Percentiles rank a stretch among this genome's conserved stretches.
Evolutionary conservation across 2,113 vertebrate species (phyloP).

Genomic region (Melanerpes aurifrons): DNA sequence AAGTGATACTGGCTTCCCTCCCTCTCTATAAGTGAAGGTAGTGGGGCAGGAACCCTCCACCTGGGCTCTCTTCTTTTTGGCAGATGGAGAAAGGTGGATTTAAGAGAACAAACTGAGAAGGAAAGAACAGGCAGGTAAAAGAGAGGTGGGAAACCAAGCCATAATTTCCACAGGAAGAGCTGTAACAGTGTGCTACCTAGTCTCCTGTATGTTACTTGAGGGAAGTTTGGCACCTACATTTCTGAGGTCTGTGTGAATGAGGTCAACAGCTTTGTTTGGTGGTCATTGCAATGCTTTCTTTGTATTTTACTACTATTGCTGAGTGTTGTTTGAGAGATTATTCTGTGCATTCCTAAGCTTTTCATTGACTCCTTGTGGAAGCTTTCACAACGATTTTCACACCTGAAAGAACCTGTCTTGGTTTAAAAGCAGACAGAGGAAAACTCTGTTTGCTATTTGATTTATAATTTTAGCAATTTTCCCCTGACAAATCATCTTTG

Average conservation of each 20-base stretch:
- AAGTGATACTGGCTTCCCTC: rapidly evolving
- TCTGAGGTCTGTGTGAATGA: background rate
- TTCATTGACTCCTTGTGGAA: background rate
- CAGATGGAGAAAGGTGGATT: background rate
- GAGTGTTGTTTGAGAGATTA: background rate
- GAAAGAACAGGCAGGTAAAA: background rate
- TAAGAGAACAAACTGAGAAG: background rate
- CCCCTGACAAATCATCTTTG: background rate
- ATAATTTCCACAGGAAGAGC: background rate
- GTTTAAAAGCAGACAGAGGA: background rate
- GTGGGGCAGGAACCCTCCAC: background rate
- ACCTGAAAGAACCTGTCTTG: background rate
- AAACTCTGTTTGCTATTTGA: background rate
- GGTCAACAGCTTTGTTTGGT: background rate
- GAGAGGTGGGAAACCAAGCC: too few relatives aligned
- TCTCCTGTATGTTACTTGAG: background rate
- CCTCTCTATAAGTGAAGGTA: rapidly evolving
- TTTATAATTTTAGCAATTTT: conserved; percentile 14
- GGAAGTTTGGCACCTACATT: background rate
- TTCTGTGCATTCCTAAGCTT: background rate
- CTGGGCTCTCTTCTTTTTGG: background rate
- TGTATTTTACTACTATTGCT: background rate
- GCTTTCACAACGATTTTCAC: background rate
- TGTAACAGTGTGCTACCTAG: background rate
- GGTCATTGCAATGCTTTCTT: background rate